Evolutionary conservation across 2,113 vertebrate species (phyloP), one percentile per base, ranked within the genome.

Genomic region (Mus pahari): DNA sequence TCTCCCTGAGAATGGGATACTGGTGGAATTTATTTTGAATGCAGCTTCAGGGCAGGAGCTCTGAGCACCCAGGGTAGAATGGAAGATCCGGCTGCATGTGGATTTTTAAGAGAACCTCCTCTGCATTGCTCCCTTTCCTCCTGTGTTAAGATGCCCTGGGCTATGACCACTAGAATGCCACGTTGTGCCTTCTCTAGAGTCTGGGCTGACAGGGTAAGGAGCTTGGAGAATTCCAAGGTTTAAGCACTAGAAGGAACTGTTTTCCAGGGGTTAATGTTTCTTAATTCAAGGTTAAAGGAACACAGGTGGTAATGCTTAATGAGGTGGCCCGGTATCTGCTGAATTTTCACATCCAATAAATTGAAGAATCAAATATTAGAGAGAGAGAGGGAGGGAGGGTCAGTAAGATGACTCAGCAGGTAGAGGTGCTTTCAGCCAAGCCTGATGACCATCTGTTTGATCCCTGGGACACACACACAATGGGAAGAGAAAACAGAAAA

Each of bases 1-100:
- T 83, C 75, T 97, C 88, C 79, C 93, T 84, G 93, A 96, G 97
- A 86, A 75, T 93, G 89, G 93, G 97, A 94, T 70, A 90, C 62
- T 39, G 79, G 98, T 68, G 60, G 90, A 96, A 98, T 95, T 82
- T 95, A 96, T 97, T 98, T 77, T 89, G 96, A 97, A 94, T 60
- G 71, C 82, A 86, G 75, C 68, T 6, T 0, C 91, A 96, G 96
- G 92, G 88, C 96, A 83, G 75, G 71, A 74, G 39, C 71, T 62
- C 0, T 0, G 48, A 97, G 91, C 10, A 0, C 75, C 68, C 6
- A 14, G 88, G 70, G 89, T 2, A 7, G 91, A 90, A 70, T 90
- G 86, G 92, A 74, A 79, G 86, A 88, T 86, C 22, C 60, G 2
- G 68, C 28, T 45, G 45, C 90, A 3, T 22, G 28, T 42, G 0